Evolutionary conservation across 2,888 invertebrate genomes (phyloP).

Genomic region (Brassicogethes aeneus): DNA sequence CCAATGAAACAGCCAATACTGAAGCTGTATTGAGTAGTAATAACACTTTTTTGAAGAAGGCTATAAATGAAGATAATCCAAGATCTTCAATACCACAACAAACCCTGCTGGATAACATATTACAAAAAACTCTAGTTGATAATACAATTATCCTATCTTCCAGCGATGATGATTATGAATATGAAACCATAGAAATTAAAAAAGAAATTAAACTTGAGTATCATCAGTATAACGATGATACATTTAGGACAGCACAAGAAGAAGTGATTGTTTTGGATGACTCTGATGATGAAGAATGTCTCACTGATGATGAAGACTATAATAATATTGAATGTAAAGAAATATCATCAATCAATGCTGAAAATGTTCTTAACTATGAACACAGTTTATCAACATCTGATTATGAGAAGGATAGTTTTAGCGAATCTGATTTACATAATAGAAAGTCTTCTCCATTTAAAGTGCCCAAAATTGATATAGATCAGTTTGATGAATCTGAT

Average conservation of each 20-base stretch:
- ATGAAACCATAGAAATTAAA: no score
- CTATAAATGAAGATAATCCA: no score
- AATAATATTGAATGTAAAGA: neutral
- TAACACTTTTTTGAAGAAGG: no score
- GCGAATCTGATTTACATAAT: no score
- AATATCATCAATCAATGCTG: neutral
- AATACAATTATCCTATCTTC: conserved; percentile 4
- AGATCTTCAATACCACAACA: neutral
- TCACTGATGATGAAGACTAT: neutral
- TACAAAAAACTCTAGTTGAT: conserved; percentile 7
- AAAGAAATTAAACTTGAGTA: no score
- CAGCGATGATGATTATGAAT: neutral
- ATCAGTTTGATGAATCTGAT: neutral
- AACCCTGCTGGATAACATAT: conserved; percentile 2
- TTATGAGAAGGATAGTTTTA: neutral
- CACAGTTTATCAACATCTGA: neutral
- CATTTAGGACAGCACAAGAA: no score
- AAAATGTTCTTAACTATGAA: neutral
- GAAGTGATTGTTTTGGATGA: conserved; percentile 4
- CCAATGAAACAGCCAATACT: no score
- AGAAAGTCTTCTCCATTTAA: conserved; percentile 1
- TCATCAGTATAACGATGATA: no score
- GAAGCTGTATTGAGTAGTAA: no score
- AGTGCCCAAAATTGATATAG: neutral
- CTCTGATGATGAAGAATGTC: conserved; percentile 5